Evolutionary conservation across 2,113 vertebrate genomes (phyloP), one percentile per base, ranked within the genome.

Genomic region (Rhinogobius similis): DNA sequence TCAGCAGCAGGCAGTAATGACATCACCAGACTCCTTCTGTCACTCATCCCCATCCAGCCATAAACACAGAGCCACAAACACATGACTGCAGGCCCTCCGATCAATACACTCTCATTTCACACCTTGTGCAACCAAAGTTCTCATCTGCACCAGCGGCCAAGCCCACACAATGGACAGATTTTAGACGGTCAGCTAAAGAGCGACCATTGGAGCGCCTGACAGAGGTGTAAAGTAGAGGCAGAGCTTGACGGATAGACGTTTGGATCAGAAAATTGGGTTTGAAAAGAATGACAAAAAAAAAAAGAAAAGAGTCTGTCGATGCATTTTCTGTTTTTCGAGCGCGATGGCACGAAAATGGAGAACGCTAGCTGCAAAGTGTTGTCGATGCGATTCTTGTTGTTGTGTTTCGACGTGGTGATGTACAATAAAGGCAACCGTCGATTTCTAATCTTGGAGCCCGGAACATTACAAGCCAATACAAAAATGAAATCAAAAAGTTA

Each of bases 81-180:
- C 69, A 72, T 70, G 20, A 72, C 70, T 73, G 44, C 58, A 38
- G 43, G 43, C 77, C 82, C 72, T 81, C 74, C 9, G 80, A 88
- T 90, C 89, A 76, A 90, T 90, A 84, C 13, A 43, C 65, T 77
- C 83, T 89, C 83, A 86, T 89, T 89, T 88, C 83, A 90, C 85
- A 87, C 84, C 78, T 79, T 67, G 84, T 79, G 82, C 73, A 81
- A 71, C 77, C 82, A 48, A 80, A 76, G 68, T 88, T 86, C 64
- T 80, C 66, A 56, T 62, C 64, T 72, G 69, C 64, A 75, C 55
- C 62, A 72, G 78, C 65, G 70, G 62, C 65, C 70, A 76, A 78
- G 79, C 69, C 75, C 58, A 74, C 61, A 63, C 62, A 61, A 46
- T 56, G 61, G 69, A 63, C 73, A 62, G 70, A 80, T 44, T n/a